Evolutionary conservation across 2,113 vertebrate species (phyloP).

Genomic region (Epinephelus cyanopodus): DNA sequence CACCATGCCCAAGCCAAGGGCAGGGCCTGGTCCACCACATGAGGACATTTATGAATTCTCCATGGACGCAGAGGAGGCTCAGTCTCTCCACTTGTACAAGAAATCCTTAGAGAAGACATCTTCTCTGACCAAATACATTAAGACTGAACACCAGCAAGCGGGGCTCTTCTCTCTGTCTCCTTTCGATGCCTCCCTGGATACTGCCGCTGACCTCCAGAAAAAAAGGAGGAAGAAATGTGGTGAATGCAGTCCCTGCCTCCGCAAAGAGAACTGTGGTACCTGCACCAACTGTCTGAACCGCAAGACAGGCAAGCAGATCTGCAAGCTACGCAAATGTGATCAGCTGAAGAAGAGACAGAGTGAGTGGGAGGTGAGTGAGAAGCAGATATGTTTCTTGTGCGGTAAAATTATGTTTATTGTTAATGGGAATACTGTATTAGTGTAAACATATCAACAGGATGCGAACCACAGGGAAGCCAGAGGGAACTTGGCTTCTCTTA

Average conservation of each 20-base stretch:
- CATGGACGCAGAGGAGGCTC: constrained; percentile 64
- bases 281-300: constrained; percentile 91
- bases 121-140: constrained; percentile 81
- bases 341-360: constrained; percentile 86
- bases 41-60: constrained; percentile 74
- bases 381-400: not conserved
- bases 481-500: too few species aligned
- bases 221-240: constrained; percentile 91
- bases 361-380: constrained; percentile 69
- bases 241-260: constrained; percentile 87
- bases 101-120: constrained; percentile 65
- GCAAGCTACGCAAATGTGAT: constrained; percentile 90
- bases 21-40: constrained; percentile 37
- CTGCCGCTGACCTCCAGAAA: constrained; percentile 67
- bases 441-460: not conserved
- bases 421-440: not conserved
- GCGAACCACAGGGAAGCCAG: too few species aligned
- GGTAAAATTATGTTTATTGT: not conserved
- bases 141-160: constrained; percentile 81
- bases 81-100: constrained; percentile 49
- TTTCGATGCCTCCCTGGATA: constrained; percentile 51
- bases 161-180: constrained; percentile 76
- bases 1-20: constrained; percentile 73
- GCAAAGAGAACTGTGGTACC: constrained; percentile 88
- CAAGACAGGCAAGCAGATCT: constrained; percentile 91